A percentile compares a stretch with the other conserved stretches of the same genome.
These are phyloP conservation scores for Zingel zingel DNA, from an alignment of 2,113 vertebrate species.

Conservation along the genomic window DNA sequence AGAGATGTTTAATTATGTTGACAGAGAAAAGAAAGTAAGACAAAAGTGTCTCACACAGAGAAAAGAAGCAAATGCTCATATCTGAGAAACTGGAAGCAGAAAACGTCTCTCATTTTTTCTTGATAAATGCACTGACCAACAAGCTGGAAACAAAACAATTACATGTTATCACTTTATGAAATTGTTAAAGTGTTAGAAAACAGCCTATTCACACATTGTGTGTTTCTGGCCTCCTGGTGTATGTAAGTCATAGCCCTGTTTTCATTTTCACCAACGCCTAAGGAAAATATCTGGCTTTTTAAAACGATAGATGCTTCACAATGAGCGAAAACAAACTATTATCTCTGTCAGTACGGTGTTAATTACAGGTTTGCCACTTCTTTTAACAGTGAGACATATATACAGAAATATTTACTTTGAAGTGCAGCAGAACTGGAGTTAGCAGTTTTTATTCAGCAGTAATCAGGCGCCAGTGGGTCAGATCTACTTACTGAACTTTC, in stretches of 20 bases:
- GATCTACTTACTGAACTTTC: conserved; percentile 52
- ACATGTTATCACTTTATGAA: neutral
- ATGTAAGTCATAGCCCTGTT: neutral
- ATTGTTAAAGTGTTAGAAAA: neutral
- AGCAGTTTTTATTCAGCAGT: conserved; percentile 6
- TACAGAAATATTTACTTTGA: neutral
- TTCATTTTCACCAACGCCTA: neutral
- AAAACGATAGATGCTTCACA: neutral
- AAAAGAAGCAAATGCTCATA: neutral
- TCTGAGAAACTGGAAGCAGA: neutral
- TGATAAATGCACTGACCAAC: neutral
- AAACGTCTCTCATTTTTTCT: neutral
- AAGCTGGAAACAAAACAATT: neutral
- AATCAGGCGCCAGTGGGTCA: conserved; percentile 18
- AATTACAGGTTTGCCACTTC: neutral
- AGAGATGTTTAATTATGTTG: neutral
- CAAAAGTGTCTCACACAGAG: too few species aligned
- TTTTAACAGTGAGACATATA: neutral
- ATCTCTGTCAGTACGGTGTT: neutral
- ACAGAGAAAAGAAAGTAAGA: neutral
- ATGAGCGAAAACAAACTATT: neutral
- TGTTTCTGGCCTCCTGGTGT: neutral
- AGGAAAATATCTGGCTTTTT: neutral
- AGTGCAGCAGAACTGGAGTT: neutral
- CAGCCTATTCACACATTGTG: neutral